These are phyloP conservation scores for Oxytorus armatus DNA, from an alignment of 2,888 invertebrate species.

Conservation along the genomic window DNA sequence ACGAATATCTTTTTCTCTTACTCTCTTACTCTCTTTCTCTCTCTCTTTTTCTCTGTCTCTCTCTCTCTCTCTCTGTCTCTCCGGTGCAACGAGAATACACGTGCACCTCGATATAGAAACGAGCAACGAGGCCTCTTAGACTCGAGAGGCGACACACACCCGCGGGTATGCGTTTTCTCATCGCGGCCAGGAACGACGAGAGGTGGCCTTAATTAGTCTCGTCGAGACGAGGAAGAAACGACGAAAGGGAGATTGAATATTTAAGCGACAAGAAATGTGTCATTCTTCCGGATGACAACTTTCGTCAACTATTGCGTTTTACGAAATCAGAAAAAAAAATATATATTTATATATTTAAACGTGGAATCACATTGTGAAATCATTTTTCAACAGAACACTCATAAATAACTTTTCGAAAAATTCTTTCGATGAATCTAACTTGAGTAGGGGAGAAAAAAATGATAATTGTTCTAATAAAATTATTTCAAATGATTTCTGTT, in stretches of 20 bases:
- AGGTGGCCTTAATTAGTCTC: constrained; percentile 68
- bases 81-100: constrained; percentile 61
- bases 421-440: too few relatives aligned
- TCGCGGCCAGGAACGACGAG: constrained; percentile 60
- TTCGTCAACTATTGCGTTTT: constrained; percentile 2
- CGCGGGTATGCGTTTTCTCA: constrained; percentile 44
- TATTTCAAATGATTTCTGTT: too few relatives aligned
- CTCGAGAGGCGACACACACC: constrained; percentile 45
- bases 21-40: too few relatives aligned
- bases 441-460: too few relatives aligned
- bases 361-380: too few relatives aligned
- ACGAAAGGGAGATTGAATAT: constrained; percentile 27
- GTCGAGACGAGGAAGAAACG: constrained; percentile 39
- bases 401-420: too few relatives aligned
- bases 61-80: constrained; percentile 20
- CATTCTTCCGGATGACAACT: constrained; percentile 16
- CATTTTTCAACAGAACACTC: too few relatives aligned
- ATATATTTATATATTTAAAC: neutral
- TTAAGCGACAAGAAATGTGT: neutral
- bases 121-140: constrained; percentile 59
- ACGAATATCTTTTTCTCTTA: too few relatives aligned
- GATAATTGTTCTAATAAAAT: too few relatives aligned
- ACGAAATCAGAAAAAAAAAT: neutral
- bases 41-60: neutral
- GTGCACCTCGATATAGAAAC: constrained; percentile 68